These are phyloP conservation scores for Hyperoplus immaculatus DNA, from an alignment of 2,797 vertebrate species.

Conservation along the genomic window DNA sequence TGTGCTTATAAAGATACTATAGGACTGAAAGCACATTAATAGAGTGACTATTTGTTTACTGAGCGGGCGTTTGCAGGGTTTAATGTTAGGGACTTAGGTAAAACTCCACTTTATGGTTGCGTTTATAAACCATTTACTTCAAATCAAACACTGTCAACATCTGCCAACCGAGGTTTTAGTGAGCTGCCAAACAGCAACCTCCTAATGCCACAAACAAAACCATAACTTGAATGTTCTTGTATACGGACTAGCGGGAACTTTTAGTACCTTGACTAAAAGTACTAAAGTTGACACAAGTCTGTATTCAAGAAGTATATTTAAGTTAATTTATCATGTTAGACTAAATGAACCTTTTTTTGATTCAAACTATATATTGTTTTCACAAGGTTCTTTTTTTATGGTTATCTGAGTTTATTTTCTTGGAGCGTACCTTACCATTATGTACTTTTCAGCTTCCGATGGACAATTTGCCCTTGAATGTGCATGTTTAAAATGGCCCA, in stretches of 20 bases:
- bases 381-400: constrained; percentile 7
- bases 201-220: neutral
- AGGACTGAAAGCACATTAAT: neutral
- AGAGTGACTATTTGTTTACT: constrained; percentile 12
- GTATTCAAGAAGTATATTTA: no score
- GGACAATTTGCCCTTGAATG: constrained; percentile 41
- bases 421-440: neutral
- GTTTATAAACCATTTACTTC: constrained; percentile 25
- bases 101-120: constrained; percentile 14
- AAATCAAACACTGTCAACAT: constrained; percentile 16
- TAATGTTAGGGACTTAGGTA: constrained; percentile 13
- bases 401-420: constrained; percentile 25
- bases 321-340: no score
- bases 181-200: neutral
- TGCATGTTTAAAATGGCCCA: neutral
- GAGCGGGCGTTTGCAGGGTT: constrained; percentile 9
- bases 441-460: constrained; percentile 30
- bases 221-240: no score
- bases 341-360: no score
- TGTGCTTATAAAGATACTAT: constrained; percentile 20
- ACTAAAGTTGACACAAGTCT: no score
- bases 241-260: no score
- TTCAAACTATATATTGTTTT: neutral
- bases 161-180: neutral
- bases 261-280: no score